phyloP scores from a whole-genome alignment of 2,797 vertebrate genomes.

The Spinus pinus region DNA sequence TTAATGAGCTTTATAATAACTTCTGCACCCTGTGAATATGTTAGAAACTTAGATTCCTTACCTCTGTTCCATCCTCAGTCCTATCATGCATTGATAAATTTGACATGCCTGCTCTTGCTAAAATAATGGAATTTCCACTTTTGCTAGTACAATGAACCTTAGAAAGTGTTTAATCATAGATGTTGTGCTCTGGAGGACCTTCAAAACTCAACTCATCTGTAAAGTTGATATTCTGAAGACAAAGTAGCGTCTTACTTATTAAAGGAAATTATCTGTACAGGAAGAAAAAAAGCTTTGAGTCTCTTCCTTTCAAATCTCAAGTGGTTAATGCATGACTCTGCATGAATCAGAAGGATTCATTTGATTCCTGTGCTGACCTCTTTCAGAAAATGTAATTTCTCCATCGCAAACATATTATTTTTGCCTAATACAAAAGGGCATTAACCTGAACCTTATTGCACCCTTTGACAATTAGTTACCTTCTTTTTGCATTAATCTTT shows the following conservation, averaged over 20 bases:
- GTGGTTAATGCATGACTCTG: slow-evolving; percentile 77
- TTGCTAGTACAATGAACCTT: slow-evolving; percentile 54
- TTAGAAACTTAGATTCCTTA: slow-evolving; percentile 3
- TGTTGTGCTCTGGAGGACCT: slow-evolving; percentile 64
- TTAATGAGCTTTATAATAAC: slow-evolving; percentile 58
- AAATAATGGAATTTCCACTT: slow-evolving; percentile 65
- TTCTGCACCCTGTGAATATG: slow-evolving; percentile 25
- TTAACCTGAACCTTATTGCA: not conserved
- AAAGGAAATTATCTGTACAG: slow-evolving; percentile 74
- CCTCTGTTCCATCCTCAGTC: not conserved
- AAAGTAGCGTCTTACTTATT: slow-evolving; percentile 69
- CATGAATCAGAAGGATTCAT: slow-evolving; percentile 74
- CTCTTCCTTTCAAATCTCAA: slow-evolving; percentile 71
- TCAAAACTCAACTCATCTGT: slow-evolving; percentile 69
- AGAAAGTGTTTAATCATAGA: slow-evolving; percentile 71
- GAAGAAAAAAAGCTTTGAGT: slow-evolving; percentile 57
- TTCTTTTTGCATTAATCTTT: slow-evolving; percentile 48
- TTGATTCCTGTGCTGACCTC: slow-evolving; percentile 66
- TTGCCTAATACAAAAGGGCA: slow-evolving; percentile 40
- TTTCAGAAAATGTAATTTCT: slow-evolving; percentile 70
- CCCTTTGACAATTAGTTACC: slow-evolving; percentile 56
- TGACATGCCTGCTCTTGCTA: slow-evolving; percentile 54
- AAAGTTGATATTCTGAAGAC: slow-evolving; percentile 71
- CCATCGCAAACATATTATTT: slow-evolving; percentile 62
- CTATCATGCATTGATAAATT: slow-evolving; percentile 36